A percentile compares a stretch with the other conserved stretches of the same genome.
Conservation (phyloP, 2,888 invertebrate genomes). For the Eretmocerus hayati region DNA sequence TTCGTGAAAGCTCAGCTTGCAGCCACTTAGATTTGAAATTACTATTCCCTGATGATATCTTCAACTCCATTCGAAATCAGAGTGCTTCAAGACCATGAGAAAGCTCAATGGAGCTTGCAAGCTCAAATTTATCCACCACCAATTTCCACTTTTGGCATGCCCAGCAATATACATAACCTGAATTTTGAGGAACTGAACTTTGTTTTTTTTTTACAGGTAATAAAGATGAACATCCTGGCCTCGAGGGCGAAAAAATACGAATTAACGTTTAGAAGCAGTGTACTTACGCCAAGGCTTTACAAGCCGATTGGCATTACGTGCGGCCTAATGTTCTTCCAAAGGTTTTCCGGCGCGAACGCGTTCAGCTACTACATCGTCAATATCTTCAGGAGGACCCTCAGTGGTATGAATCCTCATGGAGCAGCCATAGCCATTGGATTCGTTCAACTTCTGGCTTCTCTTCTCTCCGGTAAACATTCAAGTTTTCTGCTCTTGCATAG, state of each 20-base stretch:
- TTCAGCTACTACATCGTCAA: conserved; percentile 81
- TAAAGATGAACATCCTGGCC: conserved; percentile 43
- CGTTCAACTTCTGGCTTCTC: conserved; percentile 77
- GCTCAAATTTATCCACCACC: too few species aligned
- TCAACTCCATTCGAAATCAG: too few species aligned
- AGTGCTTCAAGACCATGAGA: too few species aligned
- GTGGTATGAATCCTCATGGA: conserved; percentile 72
- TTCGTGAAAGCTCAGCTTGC: too few species aligned
- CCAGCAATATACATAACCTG: background rate
- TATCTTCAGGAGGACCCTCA: conserved; percentile 78
- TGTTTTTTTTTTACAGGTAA: conserved; percentile 34
- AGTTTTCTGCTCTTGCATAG: too few species aligned
- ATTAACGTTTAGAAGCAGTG: conserved; percentile 40
- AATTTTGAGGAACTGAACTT: too few species aligned
- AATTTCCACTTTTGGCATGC: too few species aligned
- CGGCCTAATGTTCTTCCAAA: conserved; percentile 83
- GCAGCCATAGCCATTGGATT: conserved; percentile 81
- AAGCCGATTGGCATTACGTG: conserved; percentile 77
- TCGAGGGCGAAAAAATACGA: conserved; percentile 44
- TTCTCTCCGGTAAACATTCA: conserved; percentile 60
- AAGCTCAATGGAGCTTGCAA: too few species aligned
- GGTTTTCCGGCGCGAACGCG: conserved; percentile 76
- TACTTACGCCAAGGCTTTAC: conserved; percentile 48
- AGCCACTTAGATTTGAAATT: too few species aligned
- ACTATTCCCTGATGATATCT: too few species aligned